Evolutionary conservation across 2,797 vertebrate genomes (phyloP), one percentile per base, ranked within the genome.

Genomic region (Pseudomugil gertrudae): DNA sequence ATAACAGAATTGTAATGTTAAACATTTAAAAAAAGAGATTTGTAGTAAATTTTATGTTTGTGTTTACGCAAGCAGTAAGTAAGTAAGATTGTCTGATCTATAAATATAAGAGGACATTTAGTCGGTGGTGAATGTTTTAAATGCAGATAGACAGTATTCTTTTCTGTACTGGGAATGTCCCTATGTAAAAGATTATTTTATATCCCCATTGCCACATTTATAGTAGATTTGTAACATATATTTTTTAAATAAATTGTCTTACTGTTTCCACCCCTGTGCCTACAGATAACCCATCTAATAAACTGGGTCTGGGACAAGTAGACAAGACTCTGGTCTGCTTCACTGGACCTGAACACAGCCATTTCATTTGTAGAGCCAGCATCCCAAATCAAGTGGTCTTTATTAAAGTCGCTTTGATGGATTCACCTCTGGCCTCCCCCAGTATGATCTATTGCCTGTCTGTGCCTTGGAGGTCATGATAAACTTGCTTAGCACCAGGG

Each of bases 371-470:
- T 89, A 82, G 76, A 84, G 78, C 87, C 84, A 87, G 86, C 78
- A 70, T 77, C 84, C 84, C 84, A 90, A 85, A 84, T 88, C 79
- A 84, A 89, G 86, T 81, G 76, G 80, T 91, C 86, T 85, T 90
- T 85, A 91, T 92, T 90, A 93, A 90, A 88, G 79, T 79, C 61
- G 43, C 76, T 86, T 83, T 90, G 89, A 92, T 89, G 81, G 89
- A 91, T 90, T 88, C 83, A 87, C 87, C 86, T 75, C 74, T 74
- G 63, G 76, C 80, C 82, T 76, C 78, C 81, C 82, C 85, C 23
- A 19, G 83, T 80, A 82, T 91, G 89, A 93, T 93, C 82, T 84
- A 90, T 90, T 74, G 70, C 86, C 83, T 82, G 84, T 89, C 83
- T 79, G 66, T 72, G 78, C 80, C 70, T 78, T 85, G 85, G 87